phyloP scores from a whole-genome alignment of 2,888 invertebrate species.

The Mesorhabditis belari region DNA sequence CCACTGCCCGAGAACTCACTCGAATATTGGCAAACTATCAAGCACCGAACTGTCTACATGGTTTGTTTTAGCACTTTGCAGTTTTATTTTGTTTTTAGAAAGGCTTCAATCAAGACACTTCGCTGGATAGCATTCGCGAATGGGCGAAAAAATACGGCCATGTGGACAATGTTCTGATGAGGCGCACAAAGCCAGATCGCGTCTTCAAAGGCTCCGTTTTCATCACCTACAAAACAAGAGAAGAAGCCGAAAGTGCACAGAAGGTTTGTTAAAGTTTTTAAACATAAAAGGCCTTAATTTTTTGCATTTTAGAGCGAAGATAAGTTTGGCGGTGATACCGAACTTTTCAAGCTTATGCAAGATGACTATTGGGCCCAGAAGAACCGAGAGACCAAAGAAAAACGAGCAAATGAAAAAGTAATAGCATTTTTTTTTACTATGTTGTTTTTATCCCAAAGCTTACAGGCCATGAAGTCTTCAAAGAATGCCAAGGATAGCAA shows the following conservation, averaged over 20 bases:
- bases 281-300: not conserved
- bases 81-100: conserved; percentile 60
- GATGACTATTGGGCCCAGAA: conserved; percentile 46
- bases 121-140: conserved; percentile 67
- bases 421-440: no score
- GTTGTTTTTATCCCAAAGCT: no score
- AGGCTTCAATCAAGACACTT: conserved; percentile 59
- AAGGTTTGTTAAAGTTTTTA: no score
- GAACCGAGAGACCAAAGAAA: conserved; percentile 24
- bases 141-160: conserved; percentile 69
- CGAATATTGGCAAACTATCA: conserved; percentile 72
- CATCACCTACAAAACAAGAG: conserved; percentile 73
- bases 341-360: conserved; percentile 49
- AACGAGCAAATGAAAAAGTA: conserved; percentile 29
- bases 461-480: conserved; percentile 24
- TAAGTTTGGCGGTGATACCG: conserved; percentile 63
- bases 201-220: conserved; percentile 73
- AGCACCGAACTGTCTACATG: conserved; percentile 73
- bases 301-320: conserved; percentile 57
- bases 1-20: conserved; percentile 78
- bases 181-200: conserved; percentile 50
- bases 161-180: conserved; percentile 64
- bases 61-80: conserved; percentile 31
- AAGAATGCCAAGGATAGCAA: conserved; percentile 25
- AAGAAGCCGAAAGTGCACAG: conserved; percentile 71